Evolutionary conservation across 2,797 vertebrate genomes (phyloP), one percentile per base, ranked within the genome.

Genomic region (Tiaroga cobitis): DNA sequence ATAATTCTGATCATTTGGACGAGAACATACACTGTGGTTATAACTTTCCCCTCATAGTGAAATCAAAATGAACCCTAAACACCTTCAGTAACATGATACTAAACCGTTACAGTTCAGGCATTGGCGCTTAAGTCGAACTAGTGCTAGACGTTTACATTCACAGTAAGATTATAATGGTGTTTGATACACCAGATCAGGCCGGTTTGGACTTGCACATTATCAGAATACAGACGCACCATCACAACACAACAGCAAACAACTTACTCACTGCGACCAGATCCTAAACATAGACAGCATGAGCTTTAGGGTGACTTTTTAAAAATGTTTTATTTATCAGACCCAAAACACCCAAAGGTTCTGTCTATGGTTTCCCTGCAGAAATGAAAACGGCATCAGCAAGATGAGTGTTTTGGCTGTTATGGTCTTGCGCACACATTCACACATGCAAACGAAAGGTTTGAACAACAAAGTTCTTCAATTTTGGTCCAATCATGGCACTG

Each of bases 141-240:
- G 70, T 56, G 85, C 86, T 88, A 84, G 73, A 90, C 75, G 37
- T 87, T 89, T 92, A 93, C 91, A 93, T 93, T 93, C 91, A 92
- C 87, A 85, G 89, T 86, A 89, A 87, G 85, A 81, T 79, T 32
- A 90, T 87, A 84, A 89, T 61, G 85, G 86, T 37, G 70, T 89
- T 90, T 89, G 89, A 85, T 87, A 88, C 73, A 83, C 86, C 69
- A 91, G 89, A 88, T 83, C 80, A 86, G 85, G 80, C 87, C 16
- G 63, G 84, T 88, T 88, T 86, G 87, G 78, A 63, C 87, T 90
- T 88, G 89, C 82, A 90, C 80, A 89, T 85, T 82, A 34, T 26
- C 29, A 72, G 32, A 76, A 83, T 72, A 70, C 69, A 37, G 77
- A 75, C 32, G 43, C 21, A 41, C 72, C 54, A 80, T 26, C 29